phyloP scores from a whole-genome alignment of 1,140 invertebrate genomes.

The Subanguina moxae region DNA sequence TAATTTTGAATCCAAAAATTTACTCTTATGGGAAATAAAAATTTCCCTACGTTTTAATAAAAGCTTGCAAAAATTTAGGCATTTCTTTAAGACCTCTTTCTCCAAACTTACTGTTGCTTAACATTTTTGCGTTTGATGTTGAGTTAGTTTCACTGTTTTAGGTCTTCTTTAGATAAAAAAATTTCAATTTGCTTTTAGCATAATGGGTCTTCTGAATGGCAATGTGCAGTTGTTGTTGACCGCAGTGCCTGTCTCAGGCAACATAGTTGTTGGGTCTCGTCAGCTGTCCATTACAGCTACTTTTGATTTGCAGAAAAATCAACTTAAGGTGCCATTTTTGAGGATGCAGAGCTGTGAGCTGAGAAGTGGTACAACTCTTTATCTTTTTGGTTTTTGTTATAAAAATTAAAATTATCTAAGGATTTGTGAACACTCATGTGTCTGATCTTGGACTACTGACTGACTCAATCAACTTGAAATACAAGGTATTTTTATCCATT shows the following conservation, averaged over 20 bases:
- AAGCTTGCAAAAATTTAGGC: too few relatives aligned
- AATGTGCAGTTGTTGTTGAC: constrained; percentile 43
- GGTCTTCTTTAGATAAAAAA: constrained; percentile 13
- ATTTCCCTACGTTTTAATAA: neutral
- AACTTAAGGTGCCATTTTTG: constrained; percentile 34
- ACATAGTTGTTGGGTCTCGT: constrained; percentile 29
- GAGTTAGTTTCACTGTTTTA: constrained; percentile 34
- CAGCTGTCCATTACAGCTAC: constrained; percentile 47
- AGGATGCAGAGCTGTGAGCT: constrained; percentile 24
- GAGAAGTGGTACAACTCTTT: constrained; percentile 7
- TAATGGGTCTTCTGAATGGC: constrained; percentile 37
- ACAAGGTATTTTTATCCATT: constrained; percentile 33
- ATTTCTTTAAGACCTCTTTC: too few relatives aligned
- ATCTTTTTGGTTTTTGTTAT: neutral
- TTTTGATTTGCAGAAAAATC: constrained; percentile 44
- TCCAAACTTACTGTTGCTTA: constrained; percentile 29
- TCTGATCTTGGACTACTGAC: constrained; percentile 39
- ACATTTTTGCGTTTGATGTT: constrained; percentile 44
- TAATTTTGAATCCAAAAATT: too few relatives aligned
- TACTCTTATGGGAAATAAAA: neutral
- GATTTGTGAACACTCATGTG: constrained; percentile 41
- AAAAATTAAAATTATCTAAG: neutral
- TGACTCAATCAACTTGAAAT: constrained; percentile 44
- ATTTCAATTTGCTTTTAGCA: constrained; percentile 35
- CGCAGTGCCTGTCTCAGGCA: constrained; percentile 37